Base-by-base conservation (phyloP, 2,888 invertebrate genomes). In the Mantis religiosa region DNA sequence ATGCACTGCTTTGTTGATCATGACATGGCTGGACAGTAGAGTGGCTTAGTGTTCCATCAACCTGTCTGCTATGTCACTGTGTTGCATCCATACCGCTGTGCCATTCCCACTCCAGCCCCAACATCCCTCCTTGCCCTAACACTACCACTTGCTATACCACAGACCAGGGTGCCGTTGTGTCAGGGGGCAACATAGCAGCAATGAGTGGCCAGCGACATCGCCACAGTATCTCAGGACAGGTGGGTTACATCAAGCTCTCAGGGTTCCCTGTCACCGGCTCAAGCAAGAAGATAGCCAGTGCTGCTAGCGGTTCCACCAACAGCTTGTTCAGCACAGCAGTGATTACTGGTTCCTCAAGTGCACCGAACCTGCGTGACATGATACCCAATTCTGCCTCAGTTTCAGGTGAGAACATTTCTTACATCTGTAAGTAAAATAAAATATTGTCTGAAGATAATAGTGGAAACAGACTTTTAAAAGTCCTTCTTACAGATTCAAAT, bases 291-390 rank as follows among this genome's bases (percentile, higher is more conserved):
- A 89, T 89, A n/a, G 87, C 89, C 25, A 88, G 95, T 92, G 95
- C 95, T 92, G 94, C 95, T 91, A 94, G 93, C 93, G 96, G 96
- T 92, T 96, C 95, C 91, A 95, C 97, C 91, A 97, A 97, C 93
- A 97, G 97, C 90, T 96, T 99, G 91, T 98, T 99, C 95, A 98
- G 98, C 93, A 99, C 98, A 90, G 98, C 98, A 90, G 98, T 99
- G 92, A 98, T 99, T 93, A 98, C 97, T 92, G 99, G 98, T 91
- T 98, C 98, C 92, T 97, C 97, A 92, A 98, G 98, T 91, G 98
- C 98, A 88, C 98, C 98, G 85, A 98, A 98, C 93, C 95, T 98
- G 90, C 95, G 97, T 91, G 97, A 97, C 92, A 97, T 97, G 96
- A 96, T 97, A 91, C 96, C 97, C n/a, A 95, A 95, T 91, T 94